Conservation (phyloP, 1,140 invertebrate species). For the Dryas iulia region DNA sequence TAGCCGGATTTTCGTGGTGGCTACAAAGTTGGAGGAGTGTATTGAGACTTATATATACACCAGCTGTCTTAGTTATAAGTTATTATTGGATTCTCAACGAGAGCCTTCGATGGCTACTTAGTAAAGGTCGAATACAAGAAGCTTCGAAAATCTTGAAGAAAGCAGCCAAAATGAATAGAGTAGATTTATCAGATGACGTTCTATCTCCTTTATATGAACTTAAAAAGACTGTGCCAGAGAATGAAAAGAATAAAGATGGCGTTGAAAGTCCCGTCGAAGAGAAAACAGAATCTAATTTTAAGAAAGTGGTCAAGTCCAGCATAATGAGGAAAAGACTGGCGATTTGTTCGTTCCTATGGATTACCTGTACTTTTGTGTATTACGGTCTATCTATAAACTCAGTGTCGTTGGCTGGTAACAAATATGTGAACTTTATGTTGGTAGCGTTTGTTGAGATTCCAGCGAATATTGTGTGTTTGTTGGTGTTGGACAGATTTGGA, state of each 20-base stretch:
- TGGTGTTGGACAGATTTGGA: slow-evolving; percentile 65
- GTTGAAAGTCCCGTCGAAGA: slow-evolving; percentile 19
- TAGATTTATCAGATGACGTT: slow-evolving; percentile 79
- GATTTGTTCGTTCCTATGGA: slow-evolving; percentile 69
- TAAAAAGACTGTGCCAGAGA: slow-evolving; percentile 31
- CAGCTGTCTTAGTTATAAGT: slow-evolving; percentile 83
- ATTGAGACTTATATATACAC: slow-evolving; percentile 84
- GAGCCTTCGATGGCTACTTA: slow-evolving; percentile 88
- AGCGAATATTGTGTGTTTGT: slow-evolving; percentile 75
- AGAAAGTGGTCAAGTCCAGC: slow-evolving; percentile 56
- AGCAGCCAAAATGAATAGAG: slow-evolving; percentile 86
- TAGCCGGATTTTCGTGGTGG: slow-evolving; percentile 85
- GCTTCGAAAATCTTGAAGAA: slow-evolving; percentile 82
- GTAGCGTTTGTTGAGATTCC: slow-evolving; percentile 82
- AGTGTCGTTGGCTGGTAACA: slow-evolving; percentile 83
- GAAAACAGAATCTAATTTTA: slow-evolving; percentile 43
- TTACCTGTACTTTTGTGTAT: slow-evolving; percentile 82
- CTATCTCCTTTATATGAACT: slow-evolving; percentile 60
- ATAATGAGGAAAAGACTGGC: slow-evolving; percentile 61
- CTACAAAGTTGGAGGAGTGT: slow-evolving; percentile 86
- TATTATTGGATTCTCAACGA: slow-evolving; percentile 85
- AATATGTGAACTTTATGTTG: slow-evolving; percentile 82
- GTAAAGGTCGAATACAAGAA: slow-evolving; percentile 80
- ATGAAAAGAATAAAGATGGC: slow-evolving; percentile 37
- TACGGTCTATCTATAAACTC: slow-evolving; percentile 86